These are phyloP conservation scores for Zoanthus sociatus DNA, from an alignment of 92 coral and sea anemone genomes.

Conservation along the genomic window DNA sequence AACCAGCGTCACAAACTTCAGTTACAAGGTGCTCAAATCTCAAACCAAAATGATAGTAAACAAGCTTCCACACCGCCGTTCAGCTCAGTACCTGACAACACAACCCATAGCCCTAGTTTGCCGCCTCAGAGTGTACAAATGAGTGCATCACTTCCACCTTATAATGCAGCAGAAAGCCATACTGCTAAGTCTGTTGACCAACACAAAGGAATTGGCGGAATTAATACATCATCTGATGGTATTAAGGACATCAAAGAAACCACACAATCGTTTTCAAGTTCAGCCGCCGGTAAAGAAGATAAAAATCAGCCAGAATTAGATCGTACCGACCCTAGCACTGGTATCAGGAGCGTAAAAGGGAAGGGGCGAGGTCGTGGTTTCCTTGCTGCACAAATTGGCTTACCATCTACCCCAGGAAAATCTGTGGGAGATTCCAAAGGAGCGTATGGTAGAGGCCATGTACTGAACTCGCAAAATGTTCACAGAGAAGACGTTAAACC, in stretches of 20 bases:
- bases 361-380: constrained; percentile 28
- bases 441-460: not conserved
- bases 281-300: not conserved
- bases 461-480: not conserved
- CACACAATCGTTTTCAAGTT: not conserved
- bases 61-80: not conserved
- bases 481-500: not conserved
- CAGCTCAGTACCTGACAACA: not conserved
- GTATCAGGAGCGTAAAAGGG: too few relatives aligned
- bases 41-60: too few relatives aligned
- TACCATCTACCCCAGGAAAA: not conserved
- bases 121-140: not conserved
- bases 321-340: too few relatives aligned
- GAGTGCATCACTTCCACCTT: not conserved
- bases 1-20: constrained; percentile 2
- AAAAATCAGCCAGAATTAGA: not conserved
- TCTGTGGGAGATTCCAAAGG: not conserved
- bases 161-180: not conserved
- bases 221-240: not conserved
- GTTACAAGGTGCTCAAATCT: not conserved
- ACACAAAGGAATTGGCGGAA: not conserved
- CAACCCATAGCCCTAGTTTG: not conserved
- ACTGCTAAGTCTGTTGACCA: not conserved
- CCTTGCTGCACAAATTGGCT: constrained; percentile 7
- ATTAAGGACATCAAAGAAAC: not conserved